Evolutionary conservation across 2,113 vertebrate genomes (phyloP), one percentile per base, ranked within the genome.

Genomic region (Actenoides hombroni): DNA sequence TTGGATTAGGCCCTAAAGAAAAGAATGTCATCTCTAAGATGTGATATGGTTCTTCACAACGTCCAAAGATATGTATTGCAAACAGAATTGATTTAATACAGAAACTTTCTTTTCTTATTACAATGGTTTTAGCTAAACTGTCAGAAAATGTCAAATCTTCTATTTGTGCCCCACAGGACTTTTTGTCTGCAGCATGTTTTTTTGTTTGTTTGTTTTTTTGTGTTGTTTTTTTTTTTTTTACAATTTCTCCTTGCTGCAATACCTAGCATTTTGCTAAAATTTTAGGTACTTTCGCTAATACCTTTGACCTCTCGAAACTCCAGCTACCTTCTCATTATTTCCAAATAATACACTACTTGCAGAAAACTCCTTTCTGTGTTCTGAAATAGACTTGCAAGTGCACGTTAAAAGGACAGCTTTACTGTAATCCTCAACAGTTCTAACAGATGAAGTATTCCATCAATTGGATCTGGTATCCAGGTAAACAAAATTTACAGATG

Each of bases 71-170:
- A 95, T 92, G 77, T 84, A 91, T 94, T 94, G 95, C 92, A 96
- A 96, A 92, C 83, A 91, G 86, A 96, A 96, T 88, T 93, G 92
- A 94, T 95, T 96, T 96, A 35, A 44, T 90, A 94, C 65, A 76
- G 76, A 88, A 96, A 95, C 92, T 93, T 95, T 96, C 86, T 96
- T 94, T 96, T 92, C 92, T 97, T 74, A 93, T 96, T 97, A 96
- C 90, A 94, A 91, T 96, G 90, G 90, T 86, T 94, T 96, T 96
- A 96, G 90, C 88, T 93, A 96, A 95, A 95, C 88, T 95, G 90
- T 84, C 96, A 96, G 95, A 88, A 96, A 96, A 94, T 86, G 90
- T 96, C 83, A 96, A 88, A 68, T 94, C 69, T 78, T 93, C 42
- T 90, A 68, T 92, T 93, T 95, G 71, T 93, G 90, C 76, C 94